Evolutionary conservation across 2,797 vertebrate genomes (phyloP).

Genomic region (Morus bassanus): DNA sequence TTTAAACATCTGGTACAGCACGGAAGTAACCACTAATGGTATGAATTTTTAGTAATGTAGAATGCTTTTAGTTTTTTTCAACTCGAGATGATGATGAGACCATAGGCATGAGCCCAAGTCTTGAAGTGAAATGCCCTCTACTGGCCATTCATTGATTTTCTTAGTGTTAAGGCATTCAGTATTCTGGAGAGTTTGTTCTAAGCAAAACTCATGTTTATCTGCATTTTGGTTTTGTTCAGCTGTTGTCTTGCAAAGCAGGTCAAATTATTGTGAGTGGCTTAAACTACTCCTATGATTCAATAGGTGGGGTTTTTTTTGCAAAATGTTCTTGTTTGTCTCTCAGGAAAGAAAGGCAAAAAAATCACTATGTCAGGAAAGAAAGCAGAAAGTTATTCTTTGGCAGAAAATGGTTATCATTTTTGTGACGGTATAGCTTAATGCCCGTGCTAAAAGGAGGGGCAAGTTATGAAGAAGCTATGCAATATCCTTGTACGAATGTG

Average conservation of each 20-base stretch:
- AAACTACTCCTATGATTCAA: no score
- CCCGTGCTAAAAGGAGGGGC: background rate
- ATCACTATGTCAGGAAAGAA: background rate
- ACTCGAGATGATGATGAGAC: background rate
- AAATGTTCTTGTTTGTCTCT: background rate
- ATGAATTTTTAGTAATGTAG: background rate
- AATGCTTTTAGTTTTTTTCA: background rate
- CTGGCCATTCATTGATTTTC: background rate
- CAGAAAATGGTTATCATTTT: background rate
- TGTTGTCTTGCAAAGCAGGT: background rate
- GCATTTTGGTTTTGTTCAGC: background rate
- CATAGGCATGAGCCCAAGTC: background rate
- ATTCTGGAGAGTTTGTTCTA: background rate
- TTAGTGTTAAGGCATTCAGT: background rate
- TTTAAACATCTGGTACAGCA: background rate
- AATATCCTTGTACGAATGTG: background rate
- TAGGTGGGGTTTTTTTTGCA: background rate
- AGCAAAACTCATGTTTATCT: accelerated
- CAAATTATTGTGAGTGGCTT: background rate
- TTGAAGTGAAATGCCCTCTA: constrained; percentile 19
- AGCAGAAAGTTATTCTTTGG: background rate
- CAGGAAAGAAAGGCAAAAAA: background rate
- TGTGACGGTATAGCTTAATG: background rate
- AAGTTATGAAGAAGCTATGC: background rate
- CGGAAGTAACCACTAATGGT: accelerated